A percentile compares a stretch with the other conserved stretches of the same genome.
Conservation (phyloP, 2,888 invertebrate genomes). For the Caenorhabditis plicata region DNA sequence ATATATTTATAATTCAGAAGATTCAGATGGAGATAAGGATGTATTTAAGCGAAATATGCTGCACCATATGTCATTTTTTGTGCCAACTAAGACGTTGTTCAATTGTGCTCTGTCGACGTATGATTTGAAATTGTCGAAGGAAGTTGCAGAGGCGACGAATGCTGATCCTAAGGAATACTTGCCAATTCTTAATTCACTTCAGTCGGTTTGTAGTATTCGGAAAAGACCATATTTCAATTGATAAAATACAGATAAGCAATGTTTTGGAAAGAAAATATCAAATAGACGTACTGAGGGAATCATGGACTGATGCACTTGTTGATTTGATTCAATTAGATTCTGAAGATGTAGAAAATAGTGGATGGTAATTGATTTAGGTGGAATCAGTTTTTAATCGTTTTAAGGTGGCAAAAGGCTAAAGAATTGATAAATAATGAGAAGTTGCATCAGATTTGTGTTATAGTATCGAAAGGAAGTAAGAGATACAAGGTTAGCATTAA, state of each 20-base stretch:
- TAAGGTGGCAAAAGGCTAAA: constrained; percentile 16
- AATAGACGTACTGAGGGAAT: constrained; percentile 49
- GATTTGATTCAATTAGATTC: constrained; percentile 18
- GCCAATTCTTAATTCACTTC: constrained; percentile 48
- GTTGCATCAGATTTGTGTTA: constrained; percentile 9
- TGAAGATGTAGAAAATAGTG: background rate
- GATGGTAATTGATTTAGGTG: too few relatives aligned
- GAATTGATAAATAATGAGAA: constrained; percentile 20
- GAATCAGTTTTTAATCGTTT: too few relatives aligned
- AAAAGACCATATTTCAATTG: background rate
- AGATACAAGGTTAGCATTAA: too few relatives aligned
- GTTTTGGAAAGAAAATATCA: constrained; percentile 42
- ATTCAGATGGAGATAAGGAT: constrained; percentile 19
- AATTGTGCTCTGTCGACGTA: constrained; percentile 56
- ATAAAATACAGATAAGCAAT: constrained; percentile 17
- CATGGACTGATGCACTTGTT: constrained; percentile 40
- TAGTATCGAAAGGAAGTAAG: too few relatives aligned
- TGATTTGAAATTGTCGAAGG: constrained; percentile 41
- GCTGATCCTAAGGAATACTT: constrained; percentile 56
- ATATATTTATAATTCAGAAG: background rate
- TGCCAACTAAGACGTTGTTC: constrained; percentile 49
- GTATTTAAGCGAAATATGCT: constrained; percentile 43
- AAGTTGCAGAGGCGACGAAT: constrained; percentile 45
- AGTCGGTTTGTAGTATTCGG: too few relatives aligned
- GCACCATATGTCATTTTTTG: constrained; percentile 54